A percentile compares a stretch with the other conserved stretches of the same genome.
phyloP scores from a whole-genome alignment of 2,113 vertebrate genomes.

The Mandrillus leucophaeus region DNA sequence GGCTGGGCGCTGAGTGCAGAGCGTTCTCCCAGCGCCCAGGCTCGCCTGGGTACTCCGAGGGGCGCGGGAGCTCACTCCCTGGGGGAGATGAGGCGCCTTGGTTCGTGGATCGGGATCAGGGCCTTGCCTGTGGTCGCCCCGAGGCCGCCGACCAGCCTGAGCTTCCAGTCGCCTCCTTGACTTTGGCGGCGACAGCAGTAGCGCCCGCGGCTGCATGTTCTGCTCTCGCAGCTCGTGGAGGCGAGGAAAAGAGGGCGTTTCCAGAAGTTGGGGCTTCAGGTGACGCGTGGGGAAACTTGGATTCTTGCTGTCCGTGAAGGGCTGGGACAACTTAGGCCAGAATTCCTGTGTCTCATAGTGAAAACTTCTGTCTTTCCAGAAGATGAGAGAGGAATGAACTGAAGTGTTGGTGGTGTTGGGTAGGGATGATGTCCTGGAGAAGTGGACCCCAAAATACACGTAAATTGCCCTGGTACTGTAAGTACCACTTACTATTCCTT shows the following conservation, averaged over 20 bases:
- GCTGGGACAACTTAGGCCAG: background rate
- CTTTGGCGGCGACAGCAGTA: background rate
- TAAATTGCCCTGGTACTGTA: background rate
- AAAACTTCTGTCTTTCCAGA: background rate
- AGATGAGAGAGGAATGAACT: background rate
- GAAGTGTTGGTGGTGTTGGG: background rate
- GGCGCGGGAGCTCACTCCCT: background rate
- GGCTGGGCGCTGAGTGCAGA: background rate
- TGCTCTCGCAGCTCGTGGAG: background rate
- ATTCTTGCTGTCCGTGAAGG: background rate
- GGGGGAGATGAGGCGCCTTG: background rate
- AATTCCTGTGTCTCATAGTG: background rate
- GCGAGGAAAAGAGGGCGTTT: conserved; percentile 4
- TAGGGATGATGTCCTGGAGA: background rate
- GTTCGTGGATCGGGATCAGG: background rate
- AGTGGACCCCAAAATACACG: background rate
- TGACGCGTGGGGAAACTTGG: conserved; percentile 11
- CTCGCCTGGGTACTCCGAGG: background rate
- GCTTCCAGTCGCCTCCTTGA: background rate
- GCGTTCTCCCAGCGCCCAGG: background rate
- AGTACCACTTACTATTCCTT: background rate
- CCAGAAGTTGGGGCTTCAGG: conserved; percentile 58
- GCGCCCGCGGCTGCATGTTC: background rate
- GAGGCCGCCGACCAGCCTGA: background rate
- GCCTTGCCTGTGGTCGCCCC: background rate